Evolutionary conservation across 2,888 invertebrate species (phyloP), one percentile per base, ranked within the genome.

Genomic region (Maniola hyperantus): DNA sequence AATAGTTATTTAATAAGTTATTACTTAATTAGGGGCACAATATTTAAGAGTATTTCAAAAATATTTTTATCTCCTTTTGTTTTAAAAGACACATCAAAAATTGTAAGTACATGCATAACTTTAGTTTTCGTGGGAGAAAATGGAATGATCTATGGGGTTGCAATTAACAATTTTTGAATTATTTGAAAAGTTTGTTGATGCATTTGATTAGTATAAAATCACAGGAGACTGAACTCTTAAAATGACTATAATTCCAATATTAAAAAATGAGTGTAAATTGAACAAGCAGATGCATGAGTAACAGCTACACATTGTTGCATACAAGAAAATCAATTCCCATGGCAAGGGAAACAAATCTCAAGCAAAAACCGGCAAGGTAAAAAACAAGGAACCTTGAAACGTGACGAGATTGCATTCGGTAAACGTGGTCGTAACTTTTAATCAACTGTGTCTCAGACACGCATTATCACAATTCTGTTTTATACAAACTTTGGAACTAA

Each of bases 381-480:
- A 72, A 72, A 71, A 63, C 39, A 15, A 11, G 55, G 61, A 74
- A 68, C 74, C 72, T 71, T 72, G 73, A 71, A 70, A 71, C 54
- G 65, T 71, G 66, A 72, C 73, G 64, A 74, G 53, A 69, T 60
- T 60, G 75, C 76, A 77, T 74, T 80, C 77, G 76, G 65, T 76
- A 77, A 78, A 81, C 82, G 79, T 77, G 77, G 74, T 75, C 74
- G 57, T 60, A 68, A 69, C 66, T 77, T 78, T 77, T 80, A 77
- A 73, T 78, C 77, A 73, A 65, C 68, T 73, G 67, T 71, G 72
- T 74, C 70, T 74, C 68, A 71, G 72, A 74, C 82, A 85, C 83
- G 82, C 85, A 83, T 70, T 60, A 48, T 55, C 42, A 11, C 1
- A 46, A 15, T n/a, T 51, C 13, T 60, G 15, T n/a, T 10, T 15